Evolutionary conservation across 2,113 vertebrate genomes (phyloP).

Genomic region (Nymphicus hollandicus): DNA sequence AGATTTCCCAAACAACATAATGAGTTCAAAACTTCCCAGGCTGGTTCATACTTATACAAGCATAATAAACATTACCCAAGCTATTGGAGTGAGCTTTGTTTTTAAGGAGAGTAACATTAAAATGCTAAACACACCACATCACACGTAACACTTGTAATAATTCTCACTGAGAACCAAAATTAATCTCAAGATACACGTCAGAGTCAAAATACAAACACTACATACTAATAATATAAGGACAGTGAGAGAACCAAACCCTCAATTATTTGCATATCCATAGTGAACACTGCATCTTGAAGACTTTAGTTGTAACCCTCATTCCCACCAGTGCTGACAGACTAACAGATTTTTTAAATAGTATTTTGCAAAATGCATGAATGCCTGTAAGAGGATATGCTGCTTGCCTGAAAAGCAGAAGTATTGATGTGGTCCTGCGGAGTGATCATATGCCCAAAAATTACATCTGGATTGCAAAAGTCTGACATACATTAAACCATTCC

Average conservation of each 20-base stretch:
- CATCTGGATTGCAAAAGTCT: not conserved
- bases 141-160: not conserved
- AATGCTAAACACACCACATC: not conserved
- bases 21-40: not conserved
- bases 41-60: not conserved
- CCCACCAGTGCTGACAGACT: not conserved
- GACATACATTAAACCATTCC: not conserved
- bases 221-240: not conserved
- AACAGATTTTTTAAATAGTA: not conserved
- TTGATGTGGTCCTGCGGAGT: not conserved
- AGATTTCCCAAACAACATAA: not conserved
- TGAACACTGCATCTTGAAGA: not conserved
- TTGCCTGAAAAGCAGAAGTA: not conserved
- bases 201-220: not conserved
- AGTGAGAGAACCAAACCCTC: not conserved
- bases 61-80: not conserved
- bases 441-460: not conserved
- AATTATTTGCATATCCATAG: not conserved
- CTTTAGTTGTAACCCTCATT: not conserved
- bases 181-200: not conserved
- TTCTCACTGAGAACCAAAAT: not conserved
- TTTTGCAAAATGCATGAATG: not conserved
- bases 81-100: not conserved
- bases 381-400: not conserved
- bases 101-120: not conserved